Evolutionary conservation across 2,113 vertebrate genomes (phyloP).

Genomic region (Phalacrocorax pelagicus): DNA sequence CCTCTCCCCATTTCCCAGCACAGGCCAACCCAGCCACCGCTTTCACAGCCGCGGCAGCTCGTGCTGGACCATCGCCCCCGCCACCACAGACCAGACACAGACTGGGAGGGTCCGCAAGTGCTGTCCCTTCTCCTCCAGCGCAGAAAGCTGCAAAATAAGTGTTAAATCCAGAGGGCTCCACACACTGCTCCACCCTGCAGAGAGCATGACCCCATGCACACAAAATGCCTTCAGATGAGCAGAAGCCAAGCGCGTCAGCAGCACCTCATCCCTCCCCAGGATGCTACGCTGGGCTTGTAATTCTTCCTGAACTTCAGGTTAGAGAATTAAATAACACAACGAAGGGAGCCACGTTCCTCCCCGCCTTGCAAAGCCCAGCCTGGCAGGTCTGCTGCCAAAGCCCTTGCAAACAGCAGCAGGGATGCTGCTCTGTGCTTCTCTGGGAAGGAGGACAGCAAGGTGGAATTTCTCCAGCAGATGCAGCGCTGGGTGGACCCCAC

Average conservation of each 20-base stretch:
- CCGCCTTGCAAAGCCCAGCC: neutral
- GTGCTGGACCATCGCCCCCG: neutral
- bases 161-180: neutral
- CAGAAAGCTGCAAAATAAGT: neutral
- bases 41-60: neutral
- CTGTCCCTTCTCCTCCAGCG: neutral
- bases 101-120: neutral
- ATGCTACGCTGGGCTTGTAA: neutral
- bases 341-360: accelerated
- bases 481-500: neutral
- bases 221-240: neutral
- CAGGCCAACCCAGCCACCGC: neutral
- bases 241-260: neutral
- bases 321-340: neutral
- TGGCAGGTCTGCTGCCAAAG: neutral
- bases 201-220: neutral
- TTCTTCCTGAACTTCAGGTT: neutral
- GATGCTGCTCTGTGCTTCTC: neutral
- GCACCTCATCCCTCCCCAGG: neutral
- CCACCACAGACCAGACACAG: neutral
- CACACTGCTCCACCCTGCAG: neutral
- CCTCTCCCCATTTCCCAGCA: neutral
- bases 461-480: neutral
- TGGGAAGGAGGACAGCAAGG: neutral
- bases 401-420: neutral